A percentile compares a stretch with the other conserved stretches of the same genome.
Conservation (phyloP, 2,888 invertebrate species). For the Tachystola acroxantha region DNA sequence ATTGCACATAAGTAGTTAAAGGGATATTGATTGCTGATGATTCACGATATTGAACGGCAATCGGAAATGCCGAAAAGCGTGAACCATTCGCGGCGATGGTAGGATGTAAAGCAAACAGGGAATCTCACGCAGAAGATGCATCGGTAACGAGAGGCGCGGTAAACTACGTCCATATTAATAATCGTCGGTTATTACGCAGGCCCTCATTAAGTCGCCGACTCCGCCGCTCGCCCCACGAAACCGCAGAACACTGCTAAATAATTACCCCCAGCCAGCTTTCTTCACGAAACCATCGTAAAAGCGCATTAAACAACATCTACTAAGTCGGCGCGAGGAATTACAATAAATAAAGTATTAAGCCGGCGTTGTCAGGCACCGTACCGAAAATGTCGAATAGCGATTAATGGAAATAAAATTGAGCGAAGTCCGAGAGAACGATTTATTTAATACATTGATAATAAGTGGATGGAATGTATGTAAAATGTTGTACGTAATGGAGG, state of each 20-base stretch:
- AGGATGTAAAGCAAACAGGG: conserved; percentile 35
- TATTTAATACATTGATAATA: conserved; percentile 74
- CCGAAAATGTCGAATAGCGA: conserved; percentile 66
- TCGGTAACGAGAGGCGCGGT: conserved; percentile 50
- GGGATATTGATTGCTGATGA: neutral
- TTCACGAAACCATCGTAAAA: conserved; percentile 69
- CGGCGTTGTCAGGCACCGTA: conserved; percentile 47
- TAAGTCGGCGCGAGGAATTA: conserved; percentile 60
- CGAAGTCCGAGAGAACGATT: conserved; percentile 59
- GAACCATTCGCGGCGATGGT: conserved; percentile 4
- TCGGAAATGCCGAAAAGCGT: conserved; percentile 21
- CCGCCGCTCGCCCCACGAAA: conserved; percentile 60
- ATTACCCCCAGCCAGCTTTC: conserved; percentile 65
- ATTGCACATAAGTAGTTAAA: no score
- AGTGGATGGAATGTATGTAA: conserved; percentile 68
- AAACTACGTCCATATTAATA: conserved; percentile 69
- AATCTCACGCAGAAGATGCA: conserved; percentile 29
- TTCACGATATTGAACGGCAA: conserved; percentile 12
- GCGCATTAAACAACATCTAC: conserved; percentile 62
- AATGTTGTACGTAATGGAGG: conserved; percentile 67
- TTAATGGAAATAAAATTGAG: conserved; percentile 71
- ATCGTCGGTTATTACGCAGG: conserved; percentile 64
- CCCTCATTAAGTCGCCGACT: conserved; percentile 64
- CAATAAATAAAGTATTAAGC: conserved; percentile 70
- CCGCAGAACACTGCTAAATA: conserved; percentile 74